phyloP scores from a whole-genome alignment of 1,140 invertebrate species.

The Hypothenemus hampei region DNA sequence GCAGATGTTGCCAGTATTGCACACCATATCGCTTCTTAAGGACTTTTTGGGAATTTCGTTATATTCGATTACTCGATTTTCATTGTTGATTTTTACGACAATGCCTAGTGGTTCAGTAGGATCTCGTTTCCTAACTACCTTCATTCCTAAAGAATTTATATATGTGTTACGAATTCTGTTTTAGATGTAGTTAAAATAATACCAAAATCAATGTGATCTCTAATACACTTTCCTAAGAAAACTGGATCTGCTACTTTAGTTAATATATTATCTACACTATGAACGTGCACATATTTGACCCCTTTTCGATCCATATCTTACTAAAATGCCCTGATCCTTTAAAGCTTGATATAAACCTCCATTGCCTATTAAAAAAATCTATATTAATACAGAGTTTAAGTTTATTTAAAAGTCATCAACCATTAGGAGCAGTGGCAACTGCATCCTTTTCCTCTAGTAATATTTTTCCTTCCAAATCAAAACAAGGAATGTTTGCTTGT shows the following conservation, averaged over 20 bases:
- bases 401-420: constrained; percentile 43
- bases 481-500: constrained; percentile 90
- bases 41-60: constrained; percentile 90
- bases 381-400: no score
- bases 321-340: constrained; percentile 66
- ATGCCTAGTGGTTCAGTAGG: constrained; percentile 93
- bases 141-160: constrained; percentile 59
- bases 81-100: constrained; percentile 81
- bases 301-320: constrained; percentile 79
- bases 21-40: constrained; percentile 73
- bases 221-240: constrained; percentile 92
- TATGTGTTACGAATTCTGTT: not conserved
- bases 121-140: constrained; percentile 88
- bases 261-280: constrained; percentile 98
- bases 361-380: constrained; percentile 53
- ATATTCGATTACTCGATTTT: constrained; percentile 94
- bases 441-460: constrained; percentile 76
- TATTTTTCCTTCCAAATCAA: constrained; percentile 91
- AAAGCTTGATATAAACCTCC: constrained; percentile 92
- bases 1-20: constrained; percentile 95
- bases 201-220: constrained; percentile 76
- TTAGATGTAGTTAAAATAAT: not conserved
- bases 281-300: constrained; percentile 89
- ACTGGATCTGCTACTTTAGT: constrained; percentile 96
- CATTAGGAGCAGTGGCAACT: constrained; percentile 89